Conservation (phyloP, 1,140 invertebrate species). For the Drosophila paulistorum region DNA sequence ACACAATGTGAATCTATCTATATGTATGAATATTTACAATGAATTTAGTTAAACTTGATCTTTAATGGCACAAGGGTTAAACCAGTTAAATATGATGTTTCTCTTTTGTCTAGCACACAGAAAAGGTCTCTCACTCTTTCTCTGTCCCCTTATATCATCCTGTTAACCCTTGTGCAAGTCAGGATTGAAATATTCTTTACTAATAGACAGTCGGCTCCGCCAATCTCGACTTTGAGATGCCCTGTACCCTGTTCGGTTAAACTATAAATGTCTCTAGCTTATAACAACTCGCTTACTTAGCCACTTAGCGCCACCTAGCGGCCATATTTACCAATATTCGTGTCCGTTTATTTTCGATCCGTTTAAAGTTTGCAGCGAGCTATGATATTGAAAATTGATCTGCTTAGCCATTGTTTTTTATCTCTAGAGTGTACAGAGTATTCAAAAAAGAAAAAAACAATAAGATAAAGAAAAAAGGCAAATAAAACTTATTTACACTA, state of each 20-base stretch:
- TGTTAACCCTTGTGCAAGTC: constrained; percentile 42
- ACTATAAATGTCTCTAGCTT: no score
- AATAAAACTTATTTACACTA: constrained; percentile 59
- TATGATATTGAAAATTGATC: constrained; percentile 6
- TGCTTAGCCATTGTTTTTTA: constrained; percentile 5
- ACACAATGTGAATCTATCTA: not conserved
- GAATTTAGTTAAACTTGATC: constrained; percentile 45
- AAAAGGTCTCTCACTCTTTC: constrained; percentile 1
- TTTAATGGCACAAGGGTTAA: constrained; percentile 57
- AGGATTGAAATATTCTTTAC: constrained; percentile 12
- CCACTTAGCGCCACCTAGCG: no score
- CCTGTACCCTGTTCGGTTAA: not conserved
- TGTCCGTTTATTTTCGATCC: no score
- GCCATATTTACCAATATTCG: no score
- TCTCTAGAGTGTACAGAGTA: constrained; percentile 16
- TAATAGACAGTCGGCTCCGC: not conserved
- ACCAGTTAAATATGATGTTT: constrained; percentile 37
- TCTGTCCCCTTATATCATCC: not conserved
- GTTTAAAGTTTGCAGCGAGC: no score
- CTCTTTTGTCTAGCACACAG: constrained; percentile 5
- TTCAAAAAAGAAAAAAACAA: constrained; percentile 17
- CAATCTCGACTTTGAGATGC: not conserved
- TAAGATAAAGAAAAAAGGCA: constrained; percentile 4
- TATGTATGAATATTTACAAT: not conserved
- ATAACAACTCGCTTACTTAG: no score